Base-by-base conservation (phyloP, 2,797 vertebrate genomes). In the Ataeniobius toweri region DNA sequence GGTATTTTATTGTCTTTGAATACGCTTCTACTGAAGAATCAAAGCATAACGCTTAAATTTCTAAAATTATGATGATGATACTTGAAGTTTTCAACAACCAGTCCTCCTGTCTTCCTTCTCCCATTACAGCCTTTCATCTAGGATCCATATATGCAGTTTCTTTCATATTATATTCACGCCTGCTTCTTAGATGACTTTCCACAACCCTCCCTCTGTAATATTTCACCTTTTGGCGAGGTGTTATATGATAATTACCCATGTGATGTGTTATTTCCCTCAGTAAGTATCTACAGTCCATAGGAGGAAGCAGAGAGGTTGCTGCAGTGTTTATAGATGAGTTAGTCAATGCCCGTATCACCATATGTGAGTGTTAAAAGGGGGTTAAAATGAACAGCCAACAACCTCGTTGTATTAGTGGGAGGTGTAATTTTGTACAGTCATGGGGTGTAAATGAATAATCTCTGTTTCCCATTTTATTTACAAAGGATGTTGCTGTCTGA, bases 21-120 rank as follows among this genome's bases (percentile, higher is more conserved):
- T 89, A 81, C 78, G 93, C 87, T 78, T 82, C 82, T 90, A 80
- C 75, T 89, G 77, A 85, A 83, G 80, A 78, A 91, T 93, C 85
- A 93, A 92, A 93, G 88, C 70, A 81, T 63, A 75, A 77, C 68
- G 67, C 81, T 76, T 71, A 83, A 82, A 76, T 71, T 71, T 83
- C 77, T 72, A 85, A 82, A 84, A 84, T 83, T 76, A 91, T 81
- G 50, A 86, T 86, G 73, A 84, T 83, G 70, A 63, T 74, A 56
- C 83, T 82, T 81, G 65, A 67, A 31, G 20, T 41, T 81, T 69
- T 80, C 56, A 79, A 31, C 73, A 59, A 76, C 65, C 80, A 76
- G 58, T 80, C 41, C 53, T 65, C 61, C 71, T 78, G 51, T 87
- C 79, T 83, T 72, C 26, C 69, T 16, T 79, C 28, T 79, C 44